Percentiles rank a stretch among this genome's conserved stretches.
Conservation (phyloP, 1,140 invertebrate genomes). For the Magallana ariakensis region DNA sequence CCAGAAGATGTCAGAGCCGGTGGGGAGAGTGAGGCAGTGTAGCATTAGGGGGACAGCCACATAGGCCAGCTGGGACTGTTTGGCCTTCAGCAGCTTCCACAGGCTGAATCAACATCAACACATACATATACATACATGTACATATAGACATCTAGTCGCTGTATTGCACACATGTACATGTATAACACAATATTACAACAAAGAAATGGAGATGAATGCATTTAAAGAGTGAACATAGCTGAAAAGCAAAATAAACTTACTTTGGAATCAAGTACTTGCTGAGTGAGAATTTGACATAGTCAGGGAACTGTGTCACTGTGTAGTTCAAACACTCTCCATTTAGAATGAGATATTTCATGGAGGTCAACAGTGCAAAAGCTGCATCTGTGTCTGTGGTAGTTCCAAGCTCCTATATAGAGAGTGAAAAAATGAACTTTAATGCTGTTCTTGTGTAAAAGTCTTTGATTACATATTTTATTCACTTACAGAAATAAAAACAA, state of each 20-base stretch:
- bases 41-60: conserved; percentile 93
- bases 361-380: conserved; percentile 94
- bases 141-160: too few relatives aligned
- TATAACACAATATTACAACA: too few relatives aligned
- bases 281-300: conserved; percentile 98
- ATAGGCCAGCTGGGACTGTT: conserved; percentile 95
- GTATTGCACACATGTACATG: too few relatives aligned
- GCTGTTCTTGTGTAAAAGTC: too few relatives aligned
- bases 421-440: neutral
- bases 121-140: neutral
- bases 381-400: conserved; percentile 91
- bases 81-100: conserved; percentile 95
- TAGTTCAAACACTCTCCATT: conserved; percentile 95
- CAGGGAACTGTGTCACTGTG: conserved; percentile 92
- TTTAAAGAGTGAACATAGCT: too few relatives aligned
- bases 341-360: conserved; percentile 93
- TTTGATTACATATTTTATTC: too few relatives aligned
- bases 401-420: conserved; percentile 86
- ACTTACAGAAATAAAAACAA: too few relatives aligned
- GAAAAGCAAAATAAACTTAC: conserved; percentile 80
- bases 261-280: conserved; percentile 97
- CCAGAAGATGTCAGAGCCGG: conserved; percentile 97
- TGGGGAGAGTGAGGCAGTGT: conserved; percentile 95
- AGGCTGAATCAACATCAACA: conserved; percentile 83
- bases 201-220: too few relatives aligned